These are phyloP conservation scores for Drosophila atripex DNA, from an alignment of 2,888 invertebrate genomes.

Conservation along the genomic window DNA sequence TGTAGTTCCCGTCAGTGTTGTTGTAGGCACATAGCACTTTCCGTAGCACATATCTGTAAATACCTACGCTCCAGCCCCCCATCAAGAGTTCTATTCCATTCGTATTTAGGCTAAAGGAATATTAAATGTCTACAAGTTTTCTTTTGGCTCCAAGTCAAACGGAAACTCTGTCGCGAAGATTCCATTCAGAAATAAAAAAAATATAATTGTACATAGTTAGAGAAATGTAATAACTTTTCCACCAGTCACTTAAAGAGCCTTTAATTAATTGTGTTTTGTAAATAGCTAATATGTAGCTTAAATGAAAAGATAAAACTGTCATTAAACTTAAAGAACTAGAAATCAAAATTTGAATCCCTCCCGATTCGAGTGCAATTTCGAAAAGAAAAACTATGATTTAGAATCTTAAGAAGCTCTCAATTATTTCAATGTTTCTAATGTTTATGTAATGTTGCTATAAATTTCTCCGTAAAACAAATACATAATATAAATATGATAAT, in stretches of 20 bases:
- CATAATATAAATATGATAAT: conserved; percentile 61
- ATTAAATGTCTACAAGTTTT: conserved; percentile 26
- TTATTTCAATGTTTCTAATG: conserved; percentile 74
- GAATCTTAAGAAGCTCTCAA: conserved; percentile 37
- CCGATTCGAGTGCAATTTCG: conserved; percentile 70
- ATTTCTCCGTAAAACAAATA: conserved; percentile 50
- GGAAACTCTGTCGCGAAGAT: conserved; percentile 26
- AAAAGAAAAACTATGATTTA: conserved; percentile 46
- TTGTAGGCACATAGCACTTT: conserved; percentile 39
- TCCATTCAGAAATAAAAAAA: conserved; percentile 35
- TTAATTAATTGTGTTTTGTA: conserved; percentile 54
- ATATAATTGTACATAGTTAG: conserved; percentile 67
- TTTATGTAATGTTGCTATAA: conserved; percentile 74
- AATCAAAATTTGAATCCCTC: conserved; percentile 58
- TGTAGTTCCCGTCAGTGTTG: conserved; percentile 38
- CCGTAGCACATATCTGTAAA: conserved; percentile 50
- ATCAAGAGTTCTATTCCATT: conserved; percentile 35
- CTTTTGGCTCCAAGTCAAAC: conserved; percentile 61
- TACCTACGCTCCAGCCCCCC: conserved; percentile 29
- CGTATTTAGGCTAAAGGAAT: conserved; percentile 28
- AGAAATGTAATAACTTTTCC: conserved; percentile 48
- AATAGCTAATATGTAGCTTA: conserved; percentile 49
- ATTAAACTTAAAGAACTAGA: conserved; percentile 48
- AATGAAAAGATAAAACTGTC: conserved; percentile 27
- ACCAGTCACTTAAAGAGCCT: conserved; percentile 27